phyloP scores from a whole-genome alignment of 2,888 invertebrate genomes.

The Dysmachus trigonus region DNA sequence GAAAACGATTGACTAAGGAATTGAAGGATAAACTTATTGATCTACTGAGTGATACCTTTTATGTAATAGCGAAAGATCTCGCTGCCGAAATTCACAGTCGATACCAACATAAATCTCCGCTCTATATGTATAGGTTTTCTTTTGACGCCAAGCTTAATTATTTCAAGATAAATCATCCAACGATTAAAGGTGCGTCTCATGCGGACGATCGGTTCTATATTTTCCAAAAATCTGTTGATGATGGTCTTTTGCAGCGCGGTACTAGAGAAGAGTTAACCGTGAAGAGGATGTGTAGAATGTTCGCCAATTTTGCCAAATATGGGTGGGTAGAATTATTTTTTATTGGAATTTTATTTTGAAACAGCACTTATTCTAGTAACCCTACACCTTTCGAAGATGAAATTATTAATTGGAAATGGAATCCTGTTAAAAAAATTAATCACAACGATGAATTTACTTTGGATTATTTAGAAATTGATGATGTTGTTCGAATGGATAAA shows the following conservation, averaged over 20 bases:
- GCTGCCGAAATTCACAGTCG: slow-evolving; percentile 56
- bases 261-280: slow-evolving; percentile 58
- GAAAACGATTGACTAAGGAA: slow-evolving; percentile 60
- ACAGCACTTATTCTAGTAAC: not conserved
- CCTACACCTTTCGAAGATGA: not conserved
- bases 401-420: slow-evolving; percentile 54
- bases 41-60: slow-evolving; percentile 66
- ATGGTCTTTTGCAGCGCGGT: slow-evolving; percentile 49
- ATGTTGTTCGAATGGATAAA: slow-evolving; percentile 55
- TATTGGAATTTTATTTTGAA: not conserved
- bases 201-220: slow-evolving; percentile 71
- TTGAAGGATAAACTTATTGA: slow-evolving; percentile 64
- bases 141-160: slow-evolving; percentile 69
- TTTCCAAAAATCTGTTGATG: slow-evolving; percentile 60
- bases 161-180: slow-evolving; percentile 65
- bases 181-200: slow-evolving; percentile 66
- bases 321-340: slow-evolving; percentile 59
- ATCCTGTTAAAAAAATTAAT: slow-evolving; percentile 52
- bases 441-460: slow-evolving; percentile 52
- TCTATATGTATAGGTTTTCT: slow-evolving; percentile 70
- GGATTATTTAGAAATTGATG: slow-evolving; percentile 56
- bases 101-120: slow-evolving; percentile 59
- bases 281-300: slow-evolving; percentile 66
- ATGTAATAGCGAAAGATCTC: slow-evolving; percentile 56
- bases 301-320: slow-evolving; percentile 72